Base-by-base conservation (phyloP, 2,888 invertebrate species). In the Drosophila sordidula region DNA sequence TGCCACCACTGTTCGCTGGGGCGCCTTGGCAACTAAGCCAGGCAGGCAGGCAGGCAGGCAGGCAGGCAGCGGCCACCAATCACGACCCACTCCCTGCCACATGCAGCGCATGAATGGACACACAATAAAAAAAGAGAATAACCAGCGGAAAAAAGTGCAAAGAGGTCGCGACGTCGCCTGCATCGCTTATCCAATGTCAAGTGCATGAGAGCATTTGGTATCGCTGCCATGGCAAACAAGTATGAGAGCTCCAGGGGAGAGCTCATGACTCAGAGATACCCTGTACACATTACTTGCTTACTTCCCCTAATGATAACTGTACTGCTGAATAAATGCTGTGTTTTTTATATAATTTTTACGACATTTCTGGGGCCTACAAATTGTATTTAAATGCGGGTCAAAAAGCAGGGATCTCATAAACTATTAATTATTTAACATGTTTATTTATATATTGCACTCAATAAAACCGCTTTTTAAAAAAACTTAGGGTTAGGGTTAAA, bases 101-200 rank as follows among this genome's bases (percentile, higher is more conserved):
- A 70, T 42, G 57, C 67, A 55, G 52, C 63, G 80, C 82, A 71
- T 78, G 71, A 87, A 81, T 84, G 76, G 65, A 70, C 79, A 76
- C 52, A 73, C 32, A 11, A 9, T 12, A 22, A 26, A 25, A 68
- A 47, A 45, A 55, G 36, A 55, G 41, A 49, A 49, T 44, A 65
- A 50, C 39, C 57, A 57, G 6, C 11, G 3, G 5, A 12, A 22
- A 16, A 34, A 16, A 5, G 9, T 8, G 9, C 22, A 57, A 47
- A 67, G 56, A 46, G 44, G 74, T 57, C 54, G 65, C 56, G 51
- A 36, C 69, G 55, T 16, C 12, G 58, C 67, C 39, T 34, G 58
- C 51, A 45, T 32, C 54, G 64, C 50, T 66, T 58, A 64, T 55
- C 64, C 78, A 84, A 88, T 84, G 88, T 86, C 84, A 84, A 84